phyloP scores from a whole-genome alignment of 2,888 invertebrate genomes.

The Podabrus alpinus region DNA sequence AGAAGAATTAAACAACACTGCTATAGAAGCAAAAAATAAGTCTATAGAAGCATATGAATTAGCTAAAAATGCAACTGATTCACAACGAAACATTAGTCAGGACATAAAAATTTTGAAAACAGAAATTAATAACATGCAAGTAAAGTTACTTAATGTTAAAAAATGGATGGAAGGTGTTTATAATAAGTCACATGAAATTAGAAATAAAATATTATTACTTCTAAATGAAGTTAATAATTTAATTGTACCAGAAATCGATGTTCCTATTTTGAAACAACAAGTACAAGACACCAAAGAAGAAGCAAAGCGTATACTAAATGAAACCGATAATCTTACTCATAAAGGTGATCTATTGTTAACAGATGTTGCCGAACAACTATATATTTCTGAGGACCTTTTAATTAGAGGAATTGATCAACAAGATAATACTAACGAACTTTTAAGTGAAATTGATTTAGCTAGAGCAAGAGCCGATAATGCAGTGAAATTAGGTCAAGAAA shows the following conservation, averaged over 20 bases:
- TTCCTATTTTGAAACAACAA: conserved; percentile 69
- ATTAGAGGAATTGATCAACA: conserved; percentile 69
- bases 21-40: conserved; percentile 80
- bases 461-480: conserved; percentile 80
- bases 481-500: conserved; percentile 81
- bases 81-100: conserved; percentile 58
- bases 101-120: conserved; percentile 69
- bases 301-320: conserved; percentile 64
- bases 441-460: conserved; percentile 78
- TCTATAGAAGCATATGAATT: conserved; percentile 80
- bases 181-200: conserved; percentile 74
- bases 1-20: conserved; percentile 72
- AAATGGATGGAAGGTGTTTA: conserved; percentile 75
- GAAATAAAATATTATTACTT: conserved; percentile 79
- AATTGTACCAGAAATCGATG: conserved; percentile 76
- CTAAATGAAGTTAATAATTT: conserved; percentile 81
- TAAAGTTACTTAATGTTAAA: conserved; percentile 70
- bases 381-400: conserved; percentile 70
- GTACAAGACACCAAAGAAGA: conserved; percentile 71
- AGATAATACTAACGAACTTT: conserved; percentile 75
- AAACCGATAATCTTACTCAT: conserved; percentile 58
- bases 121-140: conserved; percentile 70
- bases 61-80: conserved; percentile 65
- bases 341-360: conserved; percentile 64
- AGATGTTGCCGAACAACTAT: conserved; percentile 68